Evolutionary conservation across 2,888 invertebrate genomes (phyloP).

Genomic region (Macrophya alboannulata): DNA sequence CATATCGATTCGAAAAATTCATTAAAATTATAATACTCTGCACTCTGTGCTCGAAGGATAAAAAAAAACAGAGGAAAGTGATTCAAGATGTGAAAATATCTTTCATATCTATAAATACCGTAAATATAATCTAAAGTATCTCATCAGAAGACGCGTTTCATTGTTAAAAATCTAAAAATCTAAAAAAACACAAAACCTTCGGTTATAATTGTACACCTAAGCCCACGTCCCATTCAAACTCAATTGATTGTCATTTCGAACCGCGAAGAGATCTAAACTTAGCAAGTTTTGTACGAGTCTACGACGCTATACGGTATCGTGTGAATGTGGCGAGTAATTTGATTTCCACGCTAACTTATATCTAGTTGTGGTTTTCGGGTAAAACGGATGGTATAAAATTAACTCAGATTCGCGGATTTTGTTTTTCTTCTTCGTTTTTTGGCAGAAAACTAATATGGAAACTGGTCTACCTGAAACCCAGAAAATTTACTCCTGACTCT

Average conservation of each 20-base stretch:
- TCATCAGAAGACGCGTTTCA: neutral
- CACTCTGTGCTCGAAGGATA: neutral
- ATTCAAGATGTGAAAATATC: neutral
- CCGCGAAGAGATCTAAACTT: conserved; percentile 9
- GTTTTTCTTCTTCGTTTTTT: neutral
- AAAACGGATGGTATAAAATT: neutral
- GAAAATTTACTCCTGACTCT: neutral
- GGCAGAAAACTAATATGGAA: neutral
- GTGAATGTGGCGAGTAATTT: conserved; percentile 40
- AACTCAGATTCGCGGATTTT: neutral
- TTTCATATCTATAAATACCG: neutral
- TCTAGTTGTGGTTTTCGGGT: neutral
- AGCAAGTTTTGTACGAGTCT: neutral
- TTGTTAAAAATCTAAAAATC: neutral
- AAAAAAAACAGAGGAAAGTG: neutral
- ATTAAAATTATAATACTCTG: conserved; percentile 2
- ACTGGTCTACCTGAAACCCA: neutral
- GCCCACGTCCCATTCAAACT: neutral
- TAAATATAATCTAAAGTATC: neutral
- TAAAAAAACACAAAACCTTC: neutral
- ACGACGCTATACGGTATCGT: conserved; percentile 12
- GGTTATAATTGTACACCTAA: neutral
- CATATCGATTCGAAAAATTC: neutral
- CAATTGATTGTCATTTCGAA: conserved; percentile 1
- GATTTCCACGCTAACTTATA: neutral